phyloP scores from a whole-genome alignment of 2,888 invertebrate genomes.

The Neria commutata region DNA sequence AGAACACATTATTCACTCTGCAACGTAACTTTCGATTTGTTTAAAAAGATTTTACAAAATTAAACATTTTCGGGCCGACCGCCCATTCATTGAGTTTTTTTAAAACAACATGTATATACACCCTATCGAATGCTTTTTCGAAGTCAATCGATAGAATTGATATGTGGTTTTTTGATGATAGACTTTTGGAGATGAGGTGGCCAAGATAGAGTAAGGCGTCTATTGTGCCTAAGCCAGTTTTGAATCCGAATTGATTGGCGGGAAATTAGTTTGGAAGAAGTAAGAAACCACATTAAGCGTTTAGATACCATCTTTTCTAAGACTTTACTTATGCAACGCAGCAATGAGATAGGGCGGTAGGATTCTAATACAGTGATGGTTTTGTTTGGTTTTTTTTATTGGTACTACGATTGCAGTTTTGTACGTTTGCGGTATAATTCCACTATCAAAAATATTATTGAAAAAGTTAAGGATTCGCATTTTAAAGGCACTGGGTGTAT shows the following conservation, averaged over 20 bases:
- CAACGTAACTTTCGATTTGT: not conserved
- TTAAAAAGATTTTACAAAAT: not conserved
- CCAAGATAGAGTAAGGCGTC: no score
- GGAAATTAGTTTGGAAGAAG: no score
- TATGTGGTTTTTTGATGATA: no score
- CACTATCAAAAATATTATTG: no score
- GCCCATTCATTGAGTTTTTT: not conserved
- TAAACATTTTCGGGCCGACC: not conserved
- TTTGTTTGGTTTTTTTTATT: not conserved
- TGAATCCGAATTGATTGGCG: no score
- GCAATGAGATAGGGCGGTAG: constrained; percentile 24
- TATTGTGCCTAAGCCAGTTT: no score
- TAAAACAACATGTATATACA: not conserved
- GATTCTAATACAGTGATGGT: not conserved
- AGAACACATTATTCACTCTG: not conserved
- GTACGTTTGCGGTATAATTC: not conserved
- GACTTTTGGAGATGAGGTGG: no score
- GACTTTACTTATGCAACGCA: no score
- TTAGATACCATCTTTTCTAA: no score
- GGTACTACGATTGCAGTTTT: not conserved
- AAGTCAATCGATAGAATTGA: constrained; percentile 5
- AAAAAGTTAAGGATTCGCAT: no score
- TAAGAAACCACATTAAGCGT: no score
- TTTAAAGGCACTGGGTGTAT: not conserved
- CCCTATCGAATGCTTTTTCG: not conserved